These are phyloP conservation scores for Gorsachius magnificus DNA, from an alignment of 2,797 vertebrate genomes.

Conservation along the genomic window DNA sequence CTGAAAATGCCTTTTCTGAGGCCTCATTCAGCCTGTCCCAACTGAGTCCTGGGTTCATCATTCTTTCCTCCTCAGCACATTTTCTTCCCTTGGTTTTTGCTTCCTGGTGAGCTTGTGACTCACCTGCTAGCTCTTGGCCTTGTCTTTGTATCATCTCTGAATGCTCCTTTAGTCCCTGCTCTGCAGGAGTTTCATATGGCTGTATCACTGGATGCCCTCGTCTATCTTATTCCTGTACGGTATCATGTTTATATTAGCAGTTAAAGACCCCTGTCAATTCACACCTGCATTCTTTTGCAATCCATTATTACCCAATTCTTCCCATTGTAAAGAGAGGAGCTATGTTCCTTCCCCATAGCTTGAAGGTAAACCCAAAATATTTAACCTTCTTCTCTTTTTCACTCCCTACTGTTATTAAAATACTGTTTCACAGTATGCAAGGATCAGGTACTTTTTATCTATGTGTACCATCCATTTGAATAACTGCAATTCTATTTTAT, in stretches of 20 bases:
- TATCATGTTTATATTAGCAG: background rate
- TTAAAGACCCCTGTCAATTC: background rate
- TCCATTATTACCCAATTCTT: background rate
- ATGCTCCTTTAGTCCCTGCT: background rate
- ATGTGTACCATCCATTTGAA: conserved; percentile 14
- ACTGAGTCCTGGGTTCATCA: background rate
- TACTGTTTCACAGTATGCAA: background rate
- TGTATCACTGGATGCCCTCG: background rate
- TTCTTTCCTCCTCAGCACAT: background rate
- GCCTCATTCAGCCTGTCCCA: background rate
- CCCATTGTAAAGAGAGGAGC: background rate
- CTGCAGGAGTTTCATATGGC: background rate
- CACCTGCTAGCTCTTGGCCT: background rate
- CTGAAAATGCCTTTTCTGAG: conserved; percentile 1
- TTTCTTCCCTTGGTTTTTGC: background rate
- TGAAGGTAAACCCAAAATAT: conserved; percentile 14
- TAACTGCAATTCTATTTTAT: conserved; percentile 31
- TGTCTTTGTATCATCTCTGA: background rate
- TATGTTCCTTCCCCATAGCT: background rate
- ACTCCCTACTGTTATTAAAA: conserved; percentile 13
- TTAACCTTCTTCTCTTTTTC: conserved; percentile 33
- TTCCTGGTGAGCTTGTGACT: background rate
- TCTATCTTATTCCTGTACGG: background rate
- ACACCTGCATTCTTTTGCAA: background rate
- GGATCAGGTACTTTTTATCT: conserved; percentile 12